Base-by-base conservation (phyloP, 2,113 vertebrate species). In the Syngnathus typhle region DNA sequence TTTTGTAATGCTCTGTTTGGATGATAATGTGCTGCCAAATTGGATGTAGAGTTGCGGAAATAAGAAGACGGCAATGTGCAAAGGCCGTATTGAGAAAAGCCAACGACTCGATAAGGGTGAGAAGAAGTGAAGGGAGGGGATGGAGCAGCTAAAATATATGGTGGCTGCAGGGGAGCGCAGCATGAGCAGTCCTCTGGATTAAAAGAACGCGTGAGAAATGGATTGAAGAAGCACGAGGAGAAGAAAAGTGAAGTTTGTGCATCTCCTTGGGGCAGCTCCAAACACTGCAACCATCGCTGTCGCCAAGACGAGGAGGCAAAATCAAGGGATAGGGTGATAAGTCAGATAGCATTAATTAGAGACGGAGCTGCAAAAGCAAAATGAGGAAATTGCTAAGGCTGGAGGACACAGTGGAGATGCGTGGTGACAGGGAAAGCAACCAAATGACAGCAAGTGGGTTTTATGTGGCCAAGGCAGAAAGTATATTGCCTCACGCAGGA, bases 111-210 rank as follows among this genome's bases (percentile, higher is more conserved):
- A 82, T 64, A 65, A 7, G 63, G 23, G 46, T 55, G 56, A 51
- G 72, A 74, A 27, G 44, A 23, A 51, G 65, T 8, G 21, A 68
- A 71, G 63, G 68, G 58, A 65, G 70, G 56, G 70, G 69, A 60
- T 73, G 77, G 72, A 70, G 76, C 79, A 80, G 82, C 76, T 78
- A 77, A 83, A 84, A 87, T 85, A 84, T 87, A 82, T 83, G 72
- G 77, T 73, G 82, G 77, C 87, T 86, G 82, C 78, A 71, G 84
- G 87, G 83, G 72, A 83, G 81, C 85, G 77, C 78, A 77, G 78
- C 23, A 11, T 69, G 84, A 82, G 84, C 19, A 72, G 75, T 71
- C 80, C 77, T 80, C 78, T 81, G 81, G 85, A 87, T 88, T 86
- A 87, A 78, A 80, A 75, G 68, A 84, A 83, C 63, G 72, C 84